Evolutionary conservation across 1,140 invertebrate genomes (phyloP).

Genomic region (Leucophenga varia): DNA sequence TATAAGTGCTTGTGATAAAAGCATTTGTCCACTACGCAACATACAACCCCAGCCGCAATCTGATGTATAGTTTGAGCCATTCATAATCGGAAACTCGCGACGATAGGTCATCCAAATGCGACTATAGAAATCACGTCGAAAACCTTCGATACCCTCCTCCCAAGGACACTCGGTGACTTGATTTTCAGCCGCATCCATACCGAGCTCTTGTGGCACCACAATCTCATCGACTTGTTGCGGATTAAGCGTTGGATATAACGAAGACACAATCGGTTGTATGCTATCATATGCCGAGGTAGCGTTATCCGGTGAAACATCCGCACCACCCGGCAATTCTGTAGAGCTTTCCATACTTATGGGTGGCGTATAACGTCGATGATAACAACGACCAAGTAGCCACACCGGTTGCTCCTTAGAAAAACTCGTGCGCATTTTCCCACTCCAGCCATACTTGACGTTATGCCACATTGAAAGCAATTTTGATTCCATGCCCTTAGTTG

Average conservation of each 20-base stretch:
- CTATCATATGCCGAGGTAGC: slow-evolving; percentile 40
- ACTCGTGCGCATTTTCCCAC: slow-evolving; percentile 76
- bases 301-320: slow-evolving; percentile 30
- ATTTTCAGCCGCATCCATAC: slow-evolving; percentile 61
- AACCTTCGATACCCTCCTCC: slow-evolving; percentile 72
- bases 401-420: slow-evolving; percentile 86
- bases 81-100: slow-evolving; percentile 72
- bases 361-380: slow-evolving; percentile 71
- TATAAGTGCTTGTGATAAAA: slow-evolving; percentile 74
- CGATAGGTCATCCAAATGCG: slow-evolving; percentile 78
- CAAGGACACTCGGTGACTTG: slow-evolving; percentile 60
- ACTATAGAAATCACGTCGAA: slow-evolving; percentile 76
- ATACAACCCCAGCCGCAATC: slow-evolving; percentile 87
- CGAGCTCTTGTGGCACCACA: slow-evolving; percentile 53
- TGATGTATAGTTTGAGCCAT: slow-evolving; percentile 71
- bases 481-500: slow-evolving; percentile 73
- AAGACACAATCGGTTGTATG: slow-evolving; percentile 17
- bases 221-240: slow-evolving; percentile 47
- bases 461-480: slow-evolving; percentile 84
- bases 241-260: slow-evolving; percentile 39
- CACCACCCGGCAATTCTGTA: slow-evolving; percentile 61
- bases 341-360: slow-evolving; percentile 66
- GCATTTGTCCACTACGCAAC: slow-evolving; percentile 80
- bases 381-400: slow-evolving; percentile 78
- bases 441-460: slow-evolving; percentile 88